Conservation (phyloP, 2,888 invertebrate species). For the Macrophya alboannulata region DNA sequence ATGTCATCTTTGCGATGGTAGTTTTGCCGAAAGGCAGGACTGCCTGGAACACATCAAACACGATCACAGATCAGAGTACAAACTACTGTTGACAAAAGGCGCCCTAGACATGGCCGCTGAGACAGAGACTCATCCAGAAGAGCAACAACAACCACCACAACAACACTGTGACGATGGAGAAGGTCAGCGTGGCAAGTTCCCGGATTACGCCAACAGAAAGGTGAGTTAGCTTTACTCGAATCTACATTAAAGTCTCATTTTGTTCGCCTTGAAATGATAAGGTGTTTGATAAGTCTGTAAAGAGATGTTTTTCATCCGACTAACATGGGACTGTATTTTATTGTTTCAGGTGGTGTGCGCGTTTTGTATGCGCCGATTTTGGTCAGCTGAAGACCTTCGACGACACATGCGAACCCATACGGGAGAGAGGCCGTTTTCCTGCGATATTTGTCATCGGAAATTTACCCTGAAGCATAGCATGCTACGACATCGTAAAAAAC, state of each 20-base stretch:
- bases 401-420: slow-evolving; percentile 97
- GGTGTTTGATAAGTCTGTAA: not conserved
- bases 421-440: slow-evolving; percentile 95
- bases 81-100: slow-evolving; percentile 91
- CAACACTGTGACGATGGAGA: slow-evolving; percentile 86
- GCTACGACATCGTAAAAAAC: slow-evolving; percentile 96
- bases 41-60: slow-evolving; percentile 92
- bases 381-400: slow-evolving; percentile 96
- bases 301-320: not conserved
- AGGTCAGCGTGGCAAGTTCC: slow-evolving; percentile 90
- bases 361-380: slow-evolving; percentile 95
- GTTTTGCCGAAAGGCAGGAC: slow-evolving; percentile 90
- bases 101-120: slow-evolving; percentile 86
- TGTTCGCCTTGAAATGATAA: not conserved
- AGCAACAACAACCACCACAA: slow-evolving; percentile 74
- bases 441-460: slow-evolving; percentile 92
- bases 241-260: not conserved
- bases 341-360: slow-evolving; percentile 89
- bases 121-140: slow-evolving; percentile 76
- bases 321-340: slow-evolving; percentile 29
- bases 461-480: slow-evolving; percentile 97
- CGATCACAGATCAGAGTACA: slow-evolving; percentile 90
- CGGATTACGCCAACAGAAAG: slow-evolving; percentile 93
- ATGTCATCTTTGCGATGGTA: slow-evolving; percentile 95
- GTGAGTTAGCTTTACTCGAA: slow-evolving; percentile 78